These are phyloP conservation scores for Numida meleagris DNA, from an alignment of 2,113 vertebrate genomes.

Conservation along the genomic window DNA sequence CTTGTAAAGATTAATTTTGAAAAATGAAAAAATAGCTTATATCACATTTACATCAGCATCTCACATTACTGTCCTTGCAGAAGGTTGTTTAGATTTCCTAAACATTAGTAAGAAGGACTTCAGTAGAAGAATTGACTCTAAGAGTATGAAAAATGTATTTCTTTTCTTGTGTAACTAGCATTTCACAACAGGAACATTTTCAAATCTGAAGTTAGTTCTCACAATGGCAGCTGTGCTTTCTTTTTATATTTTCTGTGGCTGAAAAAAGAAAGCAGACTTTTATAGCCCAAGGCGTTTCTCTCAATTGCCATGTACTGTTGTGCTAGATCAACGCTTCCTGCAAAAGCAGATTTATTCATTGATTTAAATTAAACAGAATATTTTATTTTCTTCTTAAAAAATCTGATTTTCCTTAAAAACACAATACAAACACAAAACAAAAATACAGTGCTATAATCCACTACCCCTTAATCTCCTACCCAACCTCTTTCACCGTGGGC, in stretches of 20 bases:
- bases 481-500: not conserved
- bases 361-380: not conserved
- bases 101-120: not conserved
- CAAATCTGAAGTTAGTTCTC: slow-evolving; percentile 3
- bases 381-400: not conserved
- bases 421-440: not conserved
- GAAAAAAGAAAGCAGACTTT: slow-evolving; percentile 5
- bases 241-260: slow-evolving; percentile 4
- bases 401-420: not conserved
- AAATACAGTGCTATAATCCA: not conserved
- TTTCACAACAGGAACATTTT: slow-evolving; percentile 42
- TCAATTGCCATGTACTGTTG: not conserved
- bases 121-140: not conserved
- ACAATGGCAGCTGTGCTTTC: not conserved
- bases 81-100: not conserved
- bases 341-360: not conserved
- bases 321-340: not conserved
- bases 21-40: not conserved
- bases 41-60: not conserved
- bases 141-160: not conserved
- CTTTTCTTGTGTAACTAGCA: not conserved
- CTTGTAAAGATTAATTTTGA: not conserved
- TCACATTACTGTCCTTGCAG: not conserved
- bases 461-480: not conserved
- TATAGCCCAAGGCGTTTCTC: not conserved